Evolutionary conservation across 1,140 invertebrate species (phyloP), one percentile per base, ranked within the genome.

Genomic region (Oncopodura yosiiana): DNA sequence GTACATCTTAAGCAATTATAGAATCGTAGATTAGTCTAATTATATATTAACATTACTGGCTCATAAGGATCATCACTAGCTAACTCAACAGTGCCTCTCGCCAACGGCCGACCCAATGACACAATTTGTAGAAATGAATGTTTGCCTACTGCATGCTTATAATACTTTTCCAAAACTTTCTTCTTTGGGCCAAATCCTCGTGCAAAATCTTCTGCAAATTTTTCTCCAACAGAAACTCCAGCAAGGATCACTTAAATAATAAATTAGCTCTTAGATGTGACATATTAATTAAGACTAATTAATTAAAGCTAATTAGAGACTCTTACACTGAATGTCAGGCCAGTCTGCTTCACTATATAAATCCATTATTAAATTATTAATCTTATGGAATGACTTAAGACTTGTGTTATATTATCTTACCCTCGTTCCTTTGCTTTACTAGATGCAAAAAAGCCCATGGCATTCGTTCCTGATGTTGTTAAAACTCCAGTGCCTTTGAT

Each of bases 321-420:
- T n/a, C n/a, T n/a, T n/a, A n/a, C n/a, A 18, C 18, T 60, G 58
- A n/a, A 55, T 37, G 30, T 60, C 58, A 0, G 58, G 58, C 58
- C 58, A 60, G 29, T 55, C 49, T 1, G 34, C 48, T 29, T 55
- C 38, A 5, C n/a, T n/a, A n/a, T n/a, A n/a, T n/a, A n/a, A n/a
- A n/a, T n/a, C n/a, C n/a, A n/a, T n/a, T n/a, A n/a, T n/a, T n/a
- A n/a, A n/a, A n/a, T n/a, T n/a, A n/a, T n/a, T n/a, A n/a, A n/a
- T n/a, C n/a, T n/a, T n/a, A n/a, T n/a, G n/a, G n/a, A n/a, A n/a
- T n/a, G n/a, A n/a, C n/a, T n/a, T n/a, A n/a, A n/a, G n/a, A n/a
- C n/a, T n/a, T n/a, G n/a, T n/a, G n/a, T n/a, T n/a, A n/a, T n/a
- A n/a, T n/a, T n/a, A n/a, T n/a, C n/a, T n/a, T n/a, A n/a, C n/a